These are phyloP conservation scores for Ypsolopha scabrella DNA, from an alignment of 2,888 invertebrate species.

Conservation along the genomic window DNA sequence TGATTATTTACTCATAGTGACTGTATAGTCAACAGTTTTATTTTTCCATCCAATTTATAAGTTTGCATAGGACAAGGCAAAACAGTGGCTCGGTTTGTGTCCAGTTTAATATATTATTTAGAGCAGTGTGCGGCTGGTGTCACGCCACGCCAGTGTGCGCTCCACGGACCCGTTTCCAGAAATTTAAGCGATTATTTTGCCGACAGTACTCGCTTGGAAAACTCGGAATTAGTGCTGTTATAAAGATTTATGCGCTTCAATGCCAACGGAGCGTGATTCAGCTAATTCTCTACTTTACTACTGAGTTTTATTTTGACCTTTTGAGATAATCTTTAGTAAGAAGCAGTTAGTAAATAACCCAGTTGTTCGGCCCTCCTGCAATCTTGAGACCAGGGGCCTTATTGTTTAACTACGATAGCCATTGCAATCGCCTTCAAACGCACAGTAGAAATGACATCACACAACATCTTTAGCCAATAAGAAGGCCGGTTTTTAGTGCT, in stretches of 20 bases:
- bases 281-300: too few relatives aligned
- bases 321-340: too few relatives aligned
- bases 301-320: too few relatives aligned
- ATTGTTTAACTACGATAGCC: too few relatives aligned
- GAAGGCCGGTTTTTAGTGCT: too few relatives aligned
- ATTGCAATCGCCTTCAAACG: too few relatives aligned
- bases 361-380: too few relatives aligned
- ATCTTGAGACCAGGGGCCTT: too few relatives aligned
- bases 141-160: slow-evolving; percentile 10
- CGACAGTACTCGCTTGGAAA: too few relatives aligned
- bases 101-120: slow-evolving; percentile 21
- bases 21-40: neutral
- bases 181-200: neutral
- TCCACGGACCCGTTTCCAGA: neutral
- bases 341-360: too few relatives aligned
- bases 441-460: too few relatives aligned
- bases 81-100: slow-evolving; percentile 6
- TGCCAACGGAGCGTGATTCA: neutral
- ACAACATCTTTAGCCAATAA: too few relatives aligned
- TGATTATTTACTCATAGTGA: neutral
- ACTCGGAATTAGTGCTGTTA: neutral
- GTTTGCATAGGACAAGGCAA: slow-evolving; percentile 17
- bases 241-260: neutral
- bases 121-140: slow-evolving; percentile 8
- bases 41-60: slow-evolving; percentile 38